Conservation (phyloP, 2,888 invertebrate genomes). For the Tethea ocularis region DNA sequence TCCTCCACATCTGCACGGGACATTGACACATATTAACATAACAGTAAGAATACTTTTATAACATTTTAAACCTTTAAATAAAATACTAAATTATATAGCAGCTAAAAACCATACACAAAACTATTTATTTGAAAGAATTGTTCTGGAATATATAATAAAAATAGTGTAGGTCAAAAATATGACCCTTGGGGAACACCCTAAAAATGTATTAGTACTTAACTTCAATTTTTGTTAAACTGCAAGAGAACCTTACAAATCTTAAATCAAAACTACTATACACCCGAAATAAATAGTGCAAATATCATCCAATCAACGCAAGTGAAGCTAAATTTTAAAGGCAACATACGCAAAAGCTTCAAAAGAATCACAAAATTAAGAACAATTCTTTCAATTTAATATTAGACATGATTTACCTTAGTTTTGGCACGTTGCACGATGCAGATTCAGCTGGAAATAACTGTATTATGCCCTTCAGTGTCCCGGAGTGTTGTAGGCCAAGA, state of each 20-base stretch:
- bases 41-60: not conserved
- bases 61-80: constrained; percentile 14
- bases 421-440: constrained; percentile 29
- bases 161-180: constrained; percentile 11
- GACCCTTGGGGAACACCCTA: constrained; percentile 21
- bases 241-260: not conserved
- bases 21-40: constrained; percentile 13
- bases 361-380: constrained; percentile 23
- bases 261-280: constrained; percentile 4
- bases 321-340: constrained; percentile 7
- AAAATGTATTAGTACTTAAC: not conserved
- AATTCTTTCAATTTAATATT: constrained; percentile 44
- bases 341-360: constrained; percentile 24
- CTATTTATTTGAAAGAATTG: constrained; percentile 25
- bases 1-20: constrained; percentile 95
- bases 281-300: not conserved
- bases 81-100: constrained; percentile 10
- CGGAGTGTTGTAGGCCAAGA: constrained; percentile 82
- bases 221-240: not conserved
- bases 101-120: constrained; percentile 1
- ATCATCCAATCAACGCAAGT: not conserved
- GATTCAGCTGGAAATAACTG: constrained; percentile 78
- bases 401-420: constrained; percentile 61
- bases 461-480: constrained; percentile 81
- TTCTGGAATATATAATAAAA: constrained; percentile 17